phyloP scores from a whole-genome alignment of 2,888 invertebrate species.

The Drosophila picticornis region DNA sequence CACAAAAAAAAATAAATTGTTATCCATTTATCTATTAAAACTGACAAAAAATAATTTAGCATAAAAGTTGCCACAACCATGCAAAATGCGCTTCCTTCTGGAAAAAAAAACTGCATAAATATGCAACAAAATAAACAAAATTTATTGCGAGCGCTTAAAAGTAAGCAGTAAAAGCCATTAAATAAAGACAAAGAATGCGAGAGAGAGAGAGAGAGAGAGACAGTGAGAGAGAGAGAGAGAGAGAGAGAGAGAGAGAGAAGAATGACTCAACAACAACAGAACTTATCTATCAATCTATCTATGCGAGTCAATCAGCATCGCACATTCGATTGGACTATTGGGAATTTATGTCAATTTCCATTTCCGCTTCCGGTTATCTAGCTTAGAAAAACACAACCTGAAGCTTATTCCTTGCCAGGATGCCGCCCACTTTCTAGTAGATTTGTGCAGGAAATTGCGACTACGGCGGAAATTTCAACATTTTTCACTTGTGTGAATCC shows the following conservation, averaged over 20 bases:
- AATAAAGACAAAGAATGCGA: conserved; percentile 10
- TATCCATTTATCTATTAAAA: neutral
- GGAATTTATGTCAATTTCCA: conserved; percentile 51
- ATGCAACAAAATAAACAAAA: conserved; percentile 19
- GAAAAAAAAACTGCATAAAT: conserved; percentile 9
- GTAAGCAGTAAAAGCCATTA: conserved; percentile 12
- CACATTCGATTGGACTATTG: conserved; percentile 39
- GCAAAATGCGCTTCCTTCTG: neutral
- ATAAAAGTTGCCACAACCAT: neutral
- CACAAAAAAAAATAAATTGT: neutral
- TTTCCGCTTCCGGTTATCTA: conserved; percentile 48
- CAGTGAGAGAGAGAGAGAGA: neutral
- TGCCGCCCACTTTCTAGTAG: conserved; percentile 36
- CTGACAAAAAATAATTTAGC: neutral
- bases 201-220: neutral
- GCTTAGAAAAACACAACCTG: conserved; percentile 1
- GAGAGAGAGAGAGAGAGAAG: neutral
- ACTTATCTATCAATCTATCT: neutral
- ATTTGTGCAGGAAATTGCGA: conserved; percentile 50
- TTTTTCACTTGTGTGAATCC: conserved; percentile 34
- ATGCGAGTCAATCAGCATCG: conserved; percentile 13
- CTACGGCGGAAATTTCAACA: conserved; percentile 38
- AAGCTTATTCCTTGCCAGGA: conserved; percentile 17
- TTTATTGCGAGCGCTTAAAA: neutral
- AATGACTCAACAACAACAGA: neutral